A percentile compares a stretch with the other conserved stretches of the same genome.
These are phyloP conservation scores for Anseranas semipalmata DNA, from an alignment of 2,113 vertebrate genomes.

Conservation along the genomic window DNA sequence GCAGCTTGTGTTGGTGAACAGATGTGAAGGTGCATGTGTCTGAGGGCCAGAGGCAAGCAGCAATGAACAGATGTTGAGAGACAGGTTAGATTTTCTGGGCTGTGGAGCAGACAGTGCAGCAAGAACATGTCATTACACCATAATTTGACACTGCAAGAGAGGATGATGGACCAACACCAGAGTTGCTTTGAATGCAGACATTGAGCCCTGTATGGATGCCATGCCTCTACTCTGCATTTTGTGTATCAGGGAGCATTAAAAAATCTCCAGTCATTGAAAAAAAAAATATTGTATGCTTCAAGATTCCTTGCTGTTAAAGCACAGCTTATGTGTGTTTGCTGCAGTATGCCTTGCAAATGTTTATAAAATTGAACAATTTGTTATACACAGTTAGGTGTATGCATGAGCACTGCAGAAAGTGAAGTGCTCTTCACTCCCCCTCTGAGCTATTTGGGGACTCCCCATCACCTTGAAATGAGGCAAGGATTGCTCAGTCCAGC, in stretches of 20 bases:
- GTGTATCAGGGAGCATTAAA: neutral
- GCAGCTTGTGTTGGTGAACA: neutral
- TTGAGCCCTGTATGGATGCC: neutral
- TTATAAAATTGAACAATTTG: neutral
- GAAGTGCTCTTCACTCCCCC: neutral
- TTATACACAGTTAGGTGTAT: neutral
- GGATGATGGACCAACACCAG: neutral
- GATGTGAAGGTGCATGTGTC: neutral
- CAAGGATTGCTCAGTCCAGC: neutral
- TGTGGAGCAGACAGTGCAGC: neutral
- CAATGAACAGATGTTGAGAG: neutral
- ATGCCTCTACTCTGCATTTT: neutral
- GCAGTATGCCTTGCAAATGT: neutral
- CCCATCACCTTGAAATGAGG: neutral
- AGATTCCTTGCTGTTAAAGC: neutral
- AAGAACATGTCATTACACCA: neutral
- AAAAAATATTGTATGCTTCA: neutral
- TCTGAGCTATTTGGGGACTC: neutral
- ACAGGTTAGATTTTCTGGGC: neutral
- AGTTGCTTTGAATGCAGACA: neutral
- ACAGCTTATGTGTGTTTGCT: neutral
- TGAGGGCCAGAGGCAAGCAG: neutral
- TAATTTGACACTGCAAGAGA: neutral
- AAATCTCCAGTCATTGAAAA: neutral
- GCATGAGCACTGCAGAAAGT: neutral